A percentile compares a stretch with the other conserved stretches of the same genome.
Evolutionary conservation across 2,113 vertebrate species (phyloP).

Genomic region (Eublepharis macularius): DNA sequence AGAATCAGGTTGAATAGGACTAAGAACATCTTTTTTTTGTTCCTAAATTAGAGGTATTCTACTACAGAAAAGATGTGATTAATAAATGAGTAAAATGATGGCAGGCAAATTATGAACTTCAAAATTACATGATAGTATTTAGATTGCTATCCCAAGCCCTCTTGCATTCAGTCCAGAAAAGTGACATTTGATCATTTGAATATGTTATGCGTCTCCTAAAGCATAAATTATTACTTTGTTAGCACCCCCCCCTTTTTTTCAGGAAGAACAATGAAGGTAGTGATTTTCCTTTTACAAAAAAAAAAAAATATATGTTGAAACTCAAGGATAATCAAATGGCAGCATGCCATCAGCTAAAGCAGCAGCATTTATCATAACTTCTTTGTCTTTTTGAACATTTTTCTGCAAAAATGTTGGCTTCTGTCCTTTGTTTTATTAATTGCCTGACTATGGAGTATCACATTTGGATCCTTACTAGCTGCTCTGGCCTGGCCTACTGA

Average conservation of each 20-base stretch:
- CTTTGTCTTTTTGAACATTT: conserved; percentile 62
- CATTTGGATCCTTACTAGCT: conserved; percentile 67
- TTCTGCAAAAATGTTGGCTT: conserved; percentile 70
- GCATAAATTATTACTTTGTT: conserved; percentile 54
- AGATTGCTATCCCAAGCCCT: conserved; percentile 46
- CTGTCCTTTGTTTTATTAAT: conserved; percentile 71
- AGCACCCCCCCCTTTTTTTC: conserved; percentile 30
- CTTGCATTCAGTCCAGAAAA: conserved; percentile 43
- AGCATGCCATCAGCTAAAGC: conserved; percentile 52
- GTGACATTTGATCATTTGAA: conserved; percentile 34
- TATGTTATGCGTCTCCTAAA: conserved; percentile 45
- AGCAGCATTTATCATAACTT: conserved; percentile 59
- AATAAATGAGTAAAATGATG: conserved; percentile 19
- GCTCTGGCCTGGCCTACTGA: conserved; percentile 55
- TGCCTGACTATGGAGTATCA: conserved; percentile 54
- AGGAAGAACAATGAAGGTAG: conserved; percentile 32
- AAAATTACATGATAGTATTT: conserved; percentile 47
- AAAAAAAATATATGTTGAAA: conserved; percentile 51
- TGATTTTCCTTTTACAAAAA: background rate
- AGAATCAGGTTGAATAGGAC: background rate
- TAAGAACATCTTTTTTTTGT: conserved; percentile 2
- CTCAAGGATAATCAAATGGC: conserved; percentile 57
- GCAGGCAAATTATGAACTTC: conserved; percentile 50
- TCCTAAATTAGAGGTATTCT: background rate
- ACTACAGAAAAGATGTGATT: background rate